Evolutionary conservation across 2,113 vertebrate genomes (phyloP), one percentile per base, ranked within the genome.

Genomic region (Rousettus leschenaultii): DNA sequence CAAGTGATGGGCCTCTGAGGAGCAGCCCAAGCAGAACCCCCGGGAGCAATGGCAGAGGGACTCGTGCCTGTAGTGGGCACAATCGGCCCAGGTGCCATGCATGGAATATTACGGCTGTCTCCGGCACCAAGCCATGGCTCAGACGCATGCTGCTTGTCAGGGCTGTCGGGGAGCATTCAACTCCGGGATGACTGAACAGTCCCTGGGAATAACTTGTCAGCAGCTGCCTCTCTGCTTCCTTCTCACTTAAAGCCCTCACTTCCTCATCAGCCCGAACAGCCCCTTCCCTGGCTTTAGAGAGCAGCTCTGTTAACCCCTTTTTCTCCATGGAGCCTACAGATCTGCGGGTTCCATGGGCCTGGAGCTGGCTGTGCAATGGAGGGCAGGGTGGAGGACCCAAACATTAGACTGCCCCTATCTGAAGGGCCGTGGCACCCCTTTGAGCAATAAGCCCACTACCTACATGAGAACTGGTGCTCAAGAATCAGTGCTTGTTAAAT

Each of bases 81-180:
- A 0, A 15, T 11, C 7, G 4, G 51, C 65, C 53, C 0, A 0
- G 16, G 55, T 1, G 2, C 89, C 0, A 0, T 33, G 66, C 0
- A 0, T 18, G n/a, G 59, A 73, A n/a, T 38, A 19, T 6, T 4
- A 35, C 0, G 0, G 65, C 48, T 48, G 74, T 35, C 66, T 66
- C 86, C 26, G 79, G 79, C 45, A 38, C 22, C 1, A 3, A 48
- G 82, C 77, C 1, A 0, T 24, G 16, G 66, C 57, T 48, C 51
- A 3, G 22, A 28, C 0, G 0, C 55, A 8, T 0, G 13, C 71
- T 12, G 38, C 59, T 21, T 40, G 14, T 74, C 79, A 30, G 19
- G 9, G 45, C 73, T 55, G 57, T 53, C 1, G 0, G 55, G 88
- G 83, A 68, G 40, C 21, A 30, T 57, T 43, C 75, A 22, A 13